Evolutionary conservation across 2,888 invertebrate species (phyloP), one percentile per base, ranked within the genome.

Genomic region (Synanthedon vespiformis): DNA sequence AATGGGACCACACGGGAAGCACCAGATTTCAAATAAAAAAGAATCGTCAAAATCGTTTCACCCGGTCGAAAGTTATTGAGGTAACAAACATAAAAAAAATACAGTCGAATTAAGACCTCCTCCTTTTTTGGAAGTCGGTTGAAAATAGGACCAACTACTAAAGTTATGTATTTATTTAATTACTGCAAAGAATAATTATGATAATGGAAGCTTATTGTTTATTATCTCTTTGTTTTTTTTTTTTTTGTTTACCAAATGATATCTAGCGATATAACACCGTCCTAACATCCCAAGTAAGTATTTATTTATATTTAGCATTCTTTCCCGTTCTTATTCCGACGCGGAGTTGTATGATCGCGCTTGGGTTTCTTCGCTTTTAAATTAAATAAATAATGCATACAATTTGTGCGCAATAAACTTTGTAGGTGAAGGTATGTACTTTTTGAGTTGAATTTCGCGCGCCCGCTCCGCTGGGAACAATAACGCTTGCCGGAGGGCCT

Each of bases 331-430:
- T 70, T 65, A 69, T 70, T 68, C 66, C 65, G 65, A 66, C 70
- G 70, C 72, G 59, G 70, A 61, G 61, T 64, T 60, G 70, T 73
- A 80, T 79, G 77, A 80, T 76, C 71, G 77, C 72, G 74, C 74
- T 68, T 66, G 74, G 77, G 80, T 79, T 81, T 85, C 85, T 84
- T 83, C 80, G 79, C 85, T 82, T 84, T 83, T 84, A 85, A 85
- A 85, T 85, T 84, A 85, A 85, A 85, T 85, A 85, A 85, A 84
- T 85, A 83, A 85, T 85, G 76, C 85, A 85, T 67, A 84, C 82
- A 84, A 85, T 85, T 85, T 84, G 82, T 79, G 83, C 77, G 80
- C 81, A 82, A 80, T 85, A 84, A 84, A 84, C 74, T 80, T 74
- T 72, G 72, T 68, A 79, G 80, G 76, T 77, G 78, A 72, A 77